A percentile compares a stretch with the other conserved stretches of the same genome.
Conservation (phyloP, 2,888 invertebrate species). For the Blomia tropicalis region DNA sequence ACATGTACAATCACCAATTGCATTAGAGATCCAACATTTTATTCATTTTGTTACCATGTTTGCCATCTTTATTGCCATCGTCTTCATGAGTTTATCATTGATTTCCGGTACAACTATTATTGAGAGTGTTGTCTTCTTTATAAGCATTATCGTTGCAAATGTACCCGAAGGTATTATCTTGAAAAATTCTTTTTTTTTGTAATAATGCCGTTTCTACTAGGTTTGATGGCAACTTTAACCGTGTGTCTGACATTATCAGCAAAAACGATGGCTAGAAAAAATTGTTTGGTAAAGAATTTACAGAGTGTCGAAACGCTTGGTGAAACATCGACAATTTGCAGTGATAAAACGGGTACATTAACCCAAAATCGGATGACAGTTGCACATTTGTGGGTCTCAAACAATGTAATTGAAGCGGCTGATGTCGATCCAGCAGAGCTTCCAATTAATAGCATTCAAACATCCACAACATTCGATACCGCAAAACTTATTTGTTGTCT, state of each 20-base stretch:
- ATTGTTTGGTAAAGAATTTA: constrained; percentile 56
- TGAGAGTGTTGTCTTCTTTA: background rate
- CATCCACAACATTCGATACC: constrained; percentile 69
- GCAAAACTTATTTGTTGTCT: constrained; percentile 83
- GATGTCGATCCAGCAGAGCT: constrained; percentile 46
- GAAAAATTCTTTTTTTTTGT: too few relatives aligned
- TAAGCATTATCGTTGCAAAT: constrained; percentile 4
- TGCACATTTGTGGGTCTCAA: constrained; percentile 38
- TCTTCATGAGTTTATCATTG: constrained; percentile 24
- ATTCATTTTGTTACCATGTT: constrained; percentile 39
- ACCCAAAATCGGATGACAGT: constrained; percentile 44
- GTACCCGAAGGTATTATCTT: too few relatives aligned
- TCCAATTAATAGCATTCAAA: too few relatives aligned
- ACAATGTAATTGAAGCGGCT: constrained; percentile 48
- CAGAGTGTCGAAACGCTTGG: constrained; percentile 43
- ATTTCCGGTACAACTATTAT: background rate
- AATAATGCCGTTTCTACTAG: too few relatives aligned
- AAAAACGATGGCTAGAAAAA: constrained; percentile 55
- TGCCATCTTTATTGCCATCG: constrained; percentile 28
- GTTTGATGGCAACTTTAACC: constrained; percentile 30
- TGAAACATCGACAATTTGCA: constrained; percentile 51
- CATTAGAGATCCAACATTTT: constrained; percentile 42
- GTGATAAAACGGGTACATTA: constrained; percentile 57
- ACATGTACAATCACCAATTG: too few relatives aligned
- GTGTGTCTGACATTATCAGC: constrained; percentile 43